These are phyloP conservation scores for Magallana angulata DNA, from an alignment of 1,140 invertebrate genomes.

Conservation along the genomic window DNA sequence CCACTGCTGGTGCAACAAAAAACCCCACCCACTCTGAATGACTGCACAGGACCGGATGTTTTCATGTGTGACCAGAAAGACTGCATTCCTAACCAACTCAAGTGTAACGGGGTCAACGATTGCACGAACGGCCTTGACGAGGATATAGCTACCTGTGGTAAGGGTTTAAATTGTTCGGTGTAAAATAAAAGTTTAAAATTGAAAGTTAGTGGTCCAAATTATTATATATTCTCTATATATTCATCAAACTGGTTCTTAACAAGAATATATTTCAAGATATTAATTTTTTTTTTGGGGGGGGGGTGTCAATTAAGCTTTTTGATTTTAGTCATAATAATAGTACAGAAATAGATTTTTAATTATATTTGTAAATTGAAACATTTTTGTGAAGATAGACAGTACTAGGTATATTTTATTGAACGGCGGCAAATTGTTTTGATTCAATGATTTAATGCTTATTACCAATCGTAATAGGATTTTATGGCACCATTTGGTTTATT, in stretches of 20 bases:
- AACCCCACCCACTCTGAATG: not conserved
- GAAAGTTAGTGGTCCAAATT: too few relatives aligned
- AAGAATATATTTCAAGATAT: too few relatives aligned
- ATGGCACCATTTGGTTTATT: not conserved
- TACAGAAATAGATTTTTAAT: too few relatives aligned
- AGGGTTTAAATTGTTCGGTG: not conserved
- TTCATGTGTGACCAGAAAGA: conserved; percentile 50
- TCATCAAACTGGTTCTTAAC: too few relatives aligned
- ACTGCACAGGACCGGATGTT: conserved; percentile 3
- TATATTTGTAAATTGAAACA: too few relatives aligned
- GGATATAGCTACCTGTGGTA: conserved; percentile 61
- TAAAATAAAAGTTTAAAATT: too few relatives aligned
- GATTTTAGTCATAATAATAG: too few relatives aligned
- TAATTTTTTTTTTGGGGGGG: too few relatives aligned
- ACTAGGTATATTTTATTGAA: too few relatives aligned
- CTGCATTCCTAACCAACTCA: conserved; percentile 44
- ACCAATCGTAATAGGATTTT: not conserved
- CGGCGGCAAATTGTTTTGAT: not conserved
- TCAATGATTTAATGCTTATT: not conserved
- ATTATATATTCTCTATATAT: too few relatives aligned
- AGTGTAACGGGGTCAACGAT: conserved; percentile 64
- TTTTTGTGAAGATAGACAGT: too few relatives aligned
- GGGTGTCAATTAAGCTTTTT: too few relatives aligned
- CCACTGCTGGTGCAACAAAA: not conserved
- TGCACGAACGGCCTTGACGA: conserved; percentile 58